Base-by-base conservation (phyloP, 2,888 invertebrate genomes). In the Alitta virens region DNA sequence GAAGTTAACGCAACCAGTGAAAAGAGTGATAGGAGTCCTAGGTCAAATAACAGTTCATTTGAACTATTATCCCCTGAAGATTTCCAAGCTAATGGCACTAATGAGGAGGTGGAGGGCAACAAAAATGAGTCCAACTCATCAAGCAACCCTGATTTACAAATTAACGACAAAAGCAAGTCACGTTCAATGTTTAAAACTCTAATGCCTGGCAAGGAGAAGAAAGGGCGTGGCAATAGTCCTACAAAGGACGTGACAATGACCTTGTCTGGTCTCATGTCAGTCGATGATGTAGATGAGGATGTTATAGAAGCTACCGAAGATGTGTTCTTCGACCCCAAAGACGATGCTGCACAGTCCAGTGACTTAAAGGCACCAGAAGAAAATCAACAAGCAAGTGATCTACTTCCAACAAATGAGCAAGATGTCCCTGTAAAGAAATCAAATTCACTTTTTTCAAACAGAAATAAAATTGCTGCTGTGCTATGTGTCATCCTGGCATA, bases 401-500 rank as follows among this genome's bases (percentile, higher is more conserved):
- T n/a, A n/a, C n/a, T n/a, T n/a, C n/a, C n/a, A n/a, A n/a, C n/a
- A n/a, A n/a, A n/a, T n/a, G n/a, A n/a, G n/a, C n/a, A n/a, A n/a
- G n/a, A n/a, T n/a, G n/a, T n/a, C 5, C 33, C 5, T 33, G 33
- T 7, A 12, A 46, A 46, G n/a, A 21, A 46, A 16, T 7, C 46
- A 46, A 16, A 21, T 16, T 46, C 46, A 46, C 3, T 21, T 16
- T 46, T 21, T 7, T 5, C 21, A n/a, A 46, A n/a, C 52, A 60
- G 43, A 59, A 53, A 33, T 12, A 33, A n/a, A 24, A 2, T 65
- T n/a, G 50, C 53, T 3, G 42, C 52, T 16, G 49, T 58, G 3
- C 56, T 70, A 16, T 58, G 66, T 49, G 18, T 76, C 18, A 71
- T 77, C 64, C 62, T 74, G 1, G 77, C 74, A 52, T 56, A 74